Conservation (phyloP, 2,888 invertebrate species). For the Agrochola circellaris region DNA sequence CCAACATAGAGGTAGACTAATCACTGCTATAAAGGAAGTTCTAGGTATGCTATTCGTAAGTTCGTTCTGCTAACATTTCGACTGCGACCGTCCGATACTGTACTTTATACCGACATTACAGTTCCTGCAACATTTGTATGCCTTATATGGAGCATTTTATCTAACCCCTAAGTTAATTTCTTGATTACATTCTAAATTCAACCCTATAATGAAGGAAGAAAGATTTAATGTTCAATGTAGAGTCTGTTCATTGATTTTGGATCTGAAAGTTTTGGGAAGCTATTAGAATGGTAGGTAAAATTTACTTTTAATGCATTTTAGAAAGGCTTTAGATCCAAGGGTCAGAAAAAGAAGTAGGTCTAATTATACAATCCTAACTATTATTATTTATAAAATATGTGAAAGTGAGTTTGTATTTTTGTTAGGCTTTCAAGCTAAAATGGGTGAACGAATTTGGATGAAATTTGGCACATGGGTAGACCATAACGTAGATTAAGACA, state of each 20-base stretch:
- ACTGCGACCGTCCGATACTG: slow-evolving; percentile 38
- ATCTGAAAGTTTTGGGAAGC: slow-evolving; percentile 22
- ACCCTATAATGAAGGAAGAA: not conserved
- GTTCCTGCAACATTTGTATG: slow-evolving; percentile 59
- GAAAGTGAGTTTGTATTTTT: too few species aligned
- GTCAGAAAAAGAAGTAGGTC: not conserved
- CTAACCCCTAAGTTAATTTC: slow-evolving; percentile 61
- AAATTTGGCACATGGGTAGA: too few species aligned
- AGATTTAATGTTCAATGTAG: slow-evolving; percentile 1
- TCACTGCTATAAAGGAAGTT: not conserved
- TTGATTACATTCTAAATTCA: slow-evolving; percentile 10
- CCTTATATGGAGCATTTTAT: slow-evolving; percentile 71
- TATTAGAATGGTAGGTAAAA: not conserved
- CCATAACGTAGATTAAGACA: too few species aligned
- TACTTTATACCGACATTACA: slow-evolving; percentile 65
- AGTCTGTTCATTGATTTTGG: slow-evolving; percentile 20
- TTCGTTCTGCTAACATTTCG: slow-evolving; percentile 45
- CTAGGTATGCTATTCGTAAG: slow-evolving; percentile 22
- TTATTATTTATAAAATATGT: too few species aligned
- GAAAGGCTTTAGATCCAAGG: not conserved
- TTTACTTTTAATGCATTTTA: slow-evolving; percentile 4
- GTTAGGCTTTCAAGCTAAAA: too few species aligned
- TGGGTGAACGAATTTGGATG: too few species aligned
- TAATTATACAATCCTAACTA: not conserved
- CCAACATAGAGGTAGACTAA: not conserved